phyloP scores from a whole-genome alignment of 2,797 vertebrate species.

The Menidia menidia region DNA sequence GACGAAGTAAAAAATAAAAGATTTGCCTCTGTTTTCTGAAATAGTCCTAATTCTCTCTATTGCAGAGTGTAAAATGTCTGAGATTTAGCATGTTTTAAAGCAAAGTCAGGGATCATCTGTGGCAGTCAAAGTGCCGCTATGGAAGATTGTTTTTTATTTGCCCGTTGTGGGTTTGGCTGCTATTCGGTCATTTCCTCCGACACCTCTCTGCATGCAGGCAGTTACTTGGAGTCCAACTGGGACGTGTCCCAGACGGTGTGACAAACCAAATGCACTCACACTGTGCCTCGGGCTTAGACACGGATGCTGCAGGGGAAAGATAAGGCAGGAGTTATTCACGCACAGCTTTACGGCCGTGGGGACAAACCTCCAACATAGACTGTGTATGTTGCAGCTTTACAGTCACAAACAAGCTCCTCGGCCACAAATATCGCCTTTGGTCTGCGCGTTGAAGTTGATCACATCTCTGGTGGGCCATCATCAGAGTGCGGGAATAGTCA shows the following conservation, averaged over 20 bases:
- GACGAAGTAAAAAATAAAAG: too few species aligned
- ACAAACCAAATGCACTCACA: not conserved
- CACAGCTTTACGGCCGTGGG: not conserved
- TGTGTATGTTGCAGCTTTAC: not conserved
- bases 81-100: not conserved
- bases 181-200: conserved; percentile 9
- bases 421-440: not conserved
- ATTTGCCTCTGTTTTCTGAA: too few species aligned
- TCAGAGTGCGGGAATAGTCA: not conserved
- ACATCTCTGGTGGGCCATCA: not conserved
- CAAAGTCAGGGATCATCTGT: not conserved
- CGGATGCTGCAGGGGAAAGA: conserved; percentile 9
- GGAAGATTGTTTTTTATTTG: conserved; percentile 12
- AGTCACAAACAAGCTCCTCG: not conserved
- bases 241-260: conserved; percentile 7
- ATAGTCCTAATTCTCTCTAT: too few species aligned
- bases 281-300: not conserved
- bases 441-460: conserved; percentile 7
- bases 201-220: conserved; percentile 8
- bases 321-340: conserved; percentile 21
- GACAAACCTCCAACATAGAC: conserved; percentile 1
- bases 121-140: not conserved
- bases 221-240: not conserved
- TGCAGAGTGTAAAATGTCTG: too few species aligned
- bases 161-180: conserved; percentile 2